A percentile compares a stretch with the other conserved stretches of the same genome.
These are phyloP conservation scores for Drosophila repleta DNA, from an alignment of 1,140 invertebrate species.

Conservation along the genomic window DNA sequence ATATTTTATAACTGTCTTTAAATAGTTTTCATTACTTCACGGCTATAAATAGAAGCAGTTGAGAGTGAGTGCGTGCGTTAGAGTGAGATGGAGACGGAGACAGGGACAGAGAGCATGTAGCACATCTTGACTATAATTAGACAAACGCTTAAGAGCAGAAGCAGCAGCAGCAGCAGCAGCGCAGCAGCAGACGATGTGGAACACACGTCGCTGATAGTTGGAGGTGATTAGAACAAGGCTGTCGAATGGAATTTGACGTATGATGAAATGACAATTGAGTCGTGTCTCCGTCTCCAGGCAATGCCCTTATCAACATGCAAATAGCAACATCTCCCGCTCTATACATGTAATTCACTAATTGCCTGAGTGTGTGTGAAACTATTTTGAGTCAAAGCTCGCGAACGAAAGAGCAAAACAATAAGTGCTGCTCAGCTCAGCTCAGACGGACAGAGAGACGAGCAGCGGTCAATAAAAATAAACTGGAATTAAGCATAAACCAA, in stretches of 20 bases:
- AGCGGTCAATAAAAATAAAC: constrained; percentile 74
- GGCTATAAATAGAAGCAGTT: constrained; percentile 16
- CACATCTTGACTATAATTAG: constrained; percentile 65
- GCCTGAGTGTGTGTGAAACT: neutral
- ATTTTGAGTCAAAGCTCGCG: neutral
- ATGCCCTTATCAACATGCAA: constrained; percentile 18
- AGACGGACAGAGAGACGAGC: constrained; percentile 28
- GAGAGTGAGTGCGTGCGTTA: neutral
- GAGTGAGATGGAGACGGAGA: neutral
- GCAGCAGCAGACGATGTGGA: constrained; percentile 27
- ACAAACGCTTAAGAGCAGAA: constrained; percentile 34
- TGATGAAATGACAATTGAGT: constrained; percentile 43
- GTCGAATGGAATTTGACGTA: constrained; percentile 60
- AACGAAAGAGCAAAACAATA: constrained; percentile 40
- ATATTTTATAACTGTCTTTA: constrained; percentile 78
- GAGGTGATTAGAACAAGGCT: constrained; percentile 50
- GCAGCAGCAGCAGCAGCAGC: constrained; percentile 7
- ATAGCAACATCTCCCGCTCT: neutral
- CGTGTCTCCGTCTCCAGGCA: constrained; percentile 7
- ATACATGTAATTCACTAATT: neutral
- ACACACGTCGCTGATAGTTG: constrained; percentile 66
- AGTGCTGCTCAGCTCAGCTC: constrained; percentile 19
- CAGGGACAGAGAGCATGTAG: constrained; percentile 1
- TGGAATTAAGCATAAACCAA: constrained; percentile 78
- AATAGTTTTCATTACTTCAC: constrained; percentile 78